phyloP scores from a whole-genome alignment of 1,140 invertebrate species.

The roundworm (Caenorhabditis elegans) region DNA sequence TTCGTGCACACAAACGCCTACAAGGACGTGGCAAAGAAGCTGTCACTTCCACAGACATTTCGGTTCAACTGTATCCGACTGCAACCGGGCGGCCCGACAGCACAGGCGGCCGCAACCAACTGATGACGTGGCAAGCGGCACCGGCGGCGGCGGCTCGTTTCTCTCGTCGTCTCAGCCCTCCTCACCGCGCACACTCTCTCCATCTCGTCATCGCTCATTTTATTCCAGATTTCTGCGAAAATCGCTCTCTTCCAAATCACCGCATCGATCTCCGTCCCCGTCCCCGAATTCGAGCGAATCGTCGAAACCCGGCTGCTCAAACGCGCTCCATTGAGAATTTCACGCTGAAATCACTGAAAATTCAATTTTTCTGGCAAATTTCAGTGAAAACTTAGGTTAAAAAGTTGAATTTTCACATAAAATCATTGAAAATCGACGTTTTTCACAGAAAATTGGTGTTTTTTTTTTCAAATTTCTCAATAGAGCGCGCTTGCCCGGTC shows the following conservation, averaged over 20 bases:
- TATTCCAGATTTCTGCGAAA: background rate
- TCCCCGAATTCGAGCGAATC: too few relatives aligned
- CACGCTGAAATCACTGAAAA: background rate
- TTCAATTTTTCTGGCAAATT: background rate
- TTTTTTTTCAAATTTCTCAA: background rate
- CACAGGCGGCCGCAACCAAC: background rate
- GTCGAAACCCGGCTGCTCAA: too few relatives aligned
- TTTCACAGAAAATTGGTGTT: too few relatives aligned
- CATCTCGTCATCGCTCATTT: background rate
- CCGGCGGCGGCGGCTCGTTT: background rate
- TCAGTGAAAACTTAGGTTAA: too few relatives aligned
- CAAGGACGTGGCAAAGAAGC: constrained; percentile 52
- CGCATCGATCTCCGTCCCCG: background rate
- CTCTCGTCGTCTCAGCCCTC: background rate
- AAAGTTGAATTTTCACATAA: too few relatives aligned
- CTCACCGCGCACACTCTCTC: background rate
- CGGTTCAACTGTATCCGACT: constrained; percentile 42
- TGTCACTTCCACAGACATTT: constrained; percentile 50
- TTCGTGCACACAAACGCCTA: constrained; percentile 51
- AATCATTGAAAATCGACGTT: too few relatives aligned
- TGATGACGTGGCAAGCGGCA: background rate
- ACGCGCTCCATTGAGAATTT: too few relatives aligned
- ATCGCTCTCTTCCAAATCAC: background rate
- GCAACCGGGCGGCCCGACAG: background rate
- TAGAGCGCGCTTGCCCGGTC: too few relatives aligned